Percentiles rank a stretch among this genome's conserved stretches.
phyloP scores from a whole-genome alignment of 2,888 invertebrate genomes.

The Steinernema scapterisci region DNA sequence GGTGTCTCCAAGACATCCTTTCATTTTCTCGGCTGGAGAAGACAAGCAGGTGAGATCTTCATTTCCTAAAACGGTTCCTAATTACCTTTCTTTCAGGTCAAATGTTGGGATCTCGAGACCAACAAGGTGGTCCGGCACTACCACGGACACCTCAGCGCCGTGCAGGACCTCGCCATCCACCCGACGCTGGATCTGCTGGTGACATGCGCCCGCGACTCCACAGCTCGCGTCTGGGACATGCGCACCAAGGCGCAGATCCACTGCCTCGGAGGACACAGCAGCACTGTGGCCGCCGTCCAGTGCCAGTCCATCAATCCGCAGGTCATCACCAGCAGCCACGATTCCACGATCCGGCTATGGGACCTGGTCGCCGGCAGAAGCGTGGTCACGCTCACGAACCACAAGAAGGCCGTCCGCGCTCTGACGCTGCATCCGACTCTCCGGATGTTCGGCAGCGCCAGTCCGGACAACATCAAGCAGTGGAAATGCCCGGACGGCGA shows the following conservation, averaged over 20 bases:
- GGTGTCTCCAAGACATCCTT: slow-evolving; percentile 91
- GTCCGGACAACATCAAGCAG: slow-evolving; percentile 97
- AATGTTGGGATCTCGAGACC: slow-evolving; percentile 99
- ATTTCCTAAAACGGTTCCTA: neutral
- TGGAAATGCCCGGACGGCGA: slow-evolving; percentile 98
- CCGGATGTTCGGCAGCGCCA: slow-evolving; percentile 94
- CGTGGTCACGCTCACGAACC: slow-evolving; percentile 91
- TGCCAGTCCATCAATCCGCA: slow-evolving; percentile 93
- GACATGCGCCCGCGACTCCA: slow-evolving; percentile 91
- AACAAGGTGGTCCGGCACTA: slow-evolving; percentile 92
- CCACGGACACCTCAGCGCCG: slow-evolving; percentile 96
- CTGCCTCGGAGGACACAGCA: slow-evolving; percentile 91
- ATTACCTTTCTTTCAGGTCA: slow-evolving; percentile 74
- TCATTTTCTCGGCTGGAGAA: slow-evolving; percentile 97
- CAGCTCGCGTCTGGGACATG: slow-evolving; percentile 97
- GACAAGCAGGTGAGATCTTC: slow-evolving; percentile 78
- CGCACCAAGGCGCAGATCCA: slow-evolving; percentile 97
- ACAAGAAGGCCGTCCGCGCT: slow-evolving; percentile 79
- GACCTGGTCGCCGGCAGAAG: slow-evolving; percentile 95
- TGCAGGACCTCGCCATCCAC: slow-evolving; percentile 86
- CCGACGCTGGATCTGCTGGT: slow-evolving; percentile 92
- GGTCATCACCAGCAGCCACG: slow-evolving; percentile 75
- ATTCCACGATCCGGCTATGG: slow-evolving; percentile 95
- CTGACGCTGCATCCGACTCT: slow-evolving; percentile 72
- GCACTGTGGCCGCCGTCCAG: slow-evolving; percentile 91